Evolutionary conservation across 2,797 vertebrate genomes (phyloP).

Genomic region (Falco berigora): DNA sequence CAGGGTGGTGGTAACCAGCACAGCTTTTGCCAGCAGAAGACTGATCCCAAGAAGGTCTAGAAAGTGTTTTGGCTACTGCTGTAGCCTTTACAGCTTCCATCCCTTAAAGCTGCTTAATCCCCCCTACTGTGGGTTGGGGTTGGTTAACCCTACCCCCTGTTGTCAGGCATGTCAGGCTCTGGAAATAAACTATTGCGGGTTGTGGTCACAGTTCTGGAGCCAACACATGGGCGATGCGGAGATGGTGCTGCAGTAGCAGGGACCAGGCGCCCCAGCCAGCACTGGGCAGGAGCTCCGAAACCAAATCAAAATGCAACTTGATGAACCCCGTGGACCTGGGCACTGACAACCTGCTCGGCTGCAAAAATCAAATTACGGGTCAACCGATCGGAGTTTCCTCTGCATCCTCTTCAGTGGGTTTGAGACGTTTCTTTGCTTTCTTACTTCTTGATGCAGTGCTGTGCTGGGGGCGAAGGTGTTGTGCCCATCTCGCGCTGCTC

Average conservation of each 20-base stretch:
- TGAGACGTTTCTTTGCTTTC: background rate
- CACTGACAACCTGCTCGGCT: accelerated
- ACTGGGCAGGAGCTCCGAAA: background rate
- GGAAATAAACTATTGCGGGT: background rate
- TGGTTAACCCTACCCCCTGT: too few relatives aligned
- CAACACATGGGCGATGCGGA: accelerated
- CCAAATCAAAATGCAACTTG: background rate
- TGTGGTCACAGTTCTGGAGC: background rate
- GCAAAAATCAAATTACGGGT: too few relatives aligned
- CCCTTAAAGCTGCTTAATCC: too few relatives aligned
- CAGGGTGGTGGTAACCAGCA: background rate
- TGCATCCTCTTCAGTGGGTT: background rate
- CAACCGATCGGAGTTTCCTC: background rate
- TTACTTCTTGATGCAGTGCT: accelerated
- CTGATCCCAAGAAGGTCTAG: background rate
- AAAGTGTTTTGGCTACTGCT: background rate
- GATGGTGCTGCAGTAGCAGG: background rate
- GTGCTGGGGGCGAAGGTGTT: too few relatives aligned
- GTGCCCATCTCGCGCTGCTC: accelerated
- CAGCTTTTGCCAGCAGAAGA: background rate
- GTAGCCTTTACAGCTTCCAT: background rate
- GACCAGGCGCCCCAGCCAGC: background rate
- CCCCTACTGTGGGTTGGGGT: too few relatives aligned
- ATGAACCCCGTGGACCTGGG: too few relatives aligned
- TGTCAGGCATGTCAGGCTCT: background rate